Base-by-base conservation (phyloP, 2,888 invertebrate genomes). In the Eumacrocentrus americanus region DNA sequence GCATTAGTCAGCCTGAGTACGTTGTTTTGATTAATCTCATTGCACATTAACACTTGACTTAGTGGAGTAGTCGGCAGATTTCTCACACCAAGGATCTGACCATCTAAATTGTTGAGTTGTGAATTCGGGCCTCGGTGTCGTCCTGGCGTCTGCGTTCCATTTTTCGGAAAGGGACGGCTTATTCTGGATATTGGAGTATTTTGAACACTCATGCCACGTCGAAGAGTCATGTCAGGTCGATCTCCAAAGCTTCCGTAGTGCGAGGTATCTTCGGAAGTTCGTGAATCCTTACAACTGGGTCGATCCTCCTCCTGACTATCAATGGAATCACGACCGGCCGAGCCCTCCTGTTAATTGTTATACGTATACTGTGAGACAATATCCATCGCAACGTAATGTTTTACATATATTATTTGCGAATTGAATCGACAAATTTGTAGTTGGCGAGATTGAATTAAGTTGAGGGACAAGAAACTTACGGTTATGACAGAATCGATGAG, bases 81-180 rank as follows among this genome's bases (percentile, higher is more conserved):
- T 52, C 77, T 70, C 11, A 80, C 79, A 0, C 75, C 80, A 20
- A 80, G 67, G 44, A 80, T 79, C 54, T 80, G 80, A 1, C 75
- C 75, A 20, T 55, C 55, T 5, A 44, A 42, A 14, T 60, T 60
- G 12, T 60, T 60, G 9, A 54, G 23, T 4, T 59, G 47, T 4
- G 48, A 40, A 23, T 60, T 44, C 7, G 25, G 46, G 0, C 52
- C 18, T 11, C 58, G 37, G 29, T 59, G 52, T n/a, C 60, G 42
- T 18, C 60, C 60, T 2, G 60, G 60, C 51, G 60, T 60, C 35
- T 60, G 60, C 3, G 60, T 60, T 12, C 14, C 50, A 29, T 60
- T 60, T 12, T 56, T 60, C n/a, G 37, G 55, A 14, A 55, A 55
- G 11, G 42, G 11, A 1, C 44, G 34, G 42, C 51, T 55, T 9